Conservation (phyloP, 2,888 invertebrate species). For the Theretra japonica region DNA sequence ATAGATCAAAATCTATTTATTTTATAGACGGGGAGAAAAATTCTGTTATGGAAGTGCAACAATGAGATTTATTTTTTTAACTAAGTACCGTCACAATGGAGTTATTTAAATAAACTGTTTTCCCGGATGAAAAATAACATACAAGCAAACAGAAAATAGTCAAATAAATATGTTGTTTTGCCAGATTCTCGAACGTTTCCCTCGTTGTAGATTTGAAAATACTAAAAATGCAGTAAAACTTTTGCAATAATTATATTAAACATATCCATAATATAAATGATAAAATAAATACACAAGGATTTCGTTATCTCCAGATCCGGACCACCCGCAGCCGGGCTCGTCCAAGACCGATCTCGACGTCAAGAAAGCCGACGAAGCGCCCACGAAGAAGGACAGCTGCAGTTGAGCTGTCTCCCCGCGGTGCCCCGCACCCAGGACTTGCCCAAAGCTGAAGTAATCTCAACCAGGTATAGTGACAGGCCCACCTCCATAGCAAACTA, state of each 20-base stretch:
- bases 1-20: too few relatives aligned
- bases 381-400: slow-evolving; percentile 63
- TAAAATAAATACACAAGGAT: background rate
- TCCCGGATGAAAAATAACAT: too few relatives aligned
- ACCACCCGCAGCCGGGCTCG: slow-evolving; percentile 62
- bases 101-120: too few relatives aligned
- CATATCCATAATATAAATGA: too few relatives aligned
- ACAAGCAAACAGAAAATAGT: too few relatives aligned
- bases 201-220: too few relatives aligned
- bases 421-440: slow-evolving; percentile 66
- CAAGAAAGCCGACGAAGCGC: slow-evolving; percentile 56
- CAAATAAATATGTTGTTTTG: too few relatives aligned
- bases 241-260: too few relatives aligned
- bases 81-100: too few relatives aligned
- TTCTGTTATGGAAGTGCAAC: too few relatives aligned
- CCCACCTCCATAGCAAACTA: slow-evolving; percentile 57
- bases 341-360: slow-evolving; percentile 61
- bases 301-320: slow-evolving; percentile 60
- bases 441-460: slow-evolving; percentile 81
- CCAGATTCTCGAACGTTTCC: too few relatives aligned
- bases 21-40: background rate
- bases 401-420: slow-evolving; percentile 73
- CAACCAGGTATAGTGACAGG: slow-evolving; percentile 74
- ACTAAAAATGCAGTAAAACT: too few relatives aligned
- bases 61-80: background rate